Evolutionary conservation across 2,888 invertebrate genomes (phyloP).

Genomic region (Spilosoma lubricipeda): DNA sequence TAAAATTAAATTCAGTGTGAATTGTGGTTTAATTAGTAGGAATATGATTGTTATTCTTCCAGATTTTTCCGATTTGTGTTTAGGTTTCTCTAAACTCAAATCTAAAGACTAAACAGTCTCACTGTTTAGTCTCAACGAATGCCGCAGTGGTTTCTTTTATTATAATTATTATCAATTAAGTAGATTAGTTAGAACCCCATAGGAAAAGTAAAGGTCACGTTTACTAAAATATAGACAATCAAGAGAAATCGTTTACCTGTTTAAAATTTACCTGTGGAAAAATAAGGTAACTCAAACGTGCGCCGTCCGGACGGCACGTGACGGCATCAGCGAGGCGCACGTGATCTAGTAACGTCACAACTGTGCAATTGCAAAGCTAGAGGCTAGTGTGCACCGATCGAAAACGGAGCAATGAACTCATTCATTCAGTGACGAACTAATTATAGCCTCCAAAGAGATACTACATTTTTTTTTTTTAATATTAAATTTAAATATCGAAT

Average conservation of each 20-base stretch:
- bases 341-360: conserved; percentile 50
- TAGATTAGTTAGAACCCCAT: background rate
- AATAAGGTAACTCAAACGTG: conserved; percentile 7
- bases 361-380: conserved; percentile 37
- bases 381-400: conserved; percentile 29
- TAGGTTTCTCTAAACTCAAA: too few relatives aligned
- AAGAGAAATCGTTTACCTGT: background rate
- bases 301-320: conserved; percentile 34
- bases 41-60: background rate
- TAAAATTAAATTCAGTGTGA: background rate
- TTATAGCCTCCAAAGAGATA: conserved; percentile 12
- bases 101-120: too few relatives aligned
- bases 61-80: too few relatives aligned
- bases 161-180: background rate
- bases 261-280: too few relatives aligned
- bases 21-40: background rate
- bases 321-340: conserved; percentile 38
- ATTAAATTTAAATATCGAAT: background rate
- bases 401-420: conserved; percentile 53
- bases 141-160: too few relatives aligned
- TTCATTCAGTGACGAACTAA: conserved; percentile 6
- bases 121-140: too few relatives aligned
- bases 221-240: background rate
- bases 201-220: background rate
- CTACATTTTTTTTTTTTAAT: background rate